Conservation (phyloP, 2,113 vertebrate species). For the Tetrax tetrax region DNA sequence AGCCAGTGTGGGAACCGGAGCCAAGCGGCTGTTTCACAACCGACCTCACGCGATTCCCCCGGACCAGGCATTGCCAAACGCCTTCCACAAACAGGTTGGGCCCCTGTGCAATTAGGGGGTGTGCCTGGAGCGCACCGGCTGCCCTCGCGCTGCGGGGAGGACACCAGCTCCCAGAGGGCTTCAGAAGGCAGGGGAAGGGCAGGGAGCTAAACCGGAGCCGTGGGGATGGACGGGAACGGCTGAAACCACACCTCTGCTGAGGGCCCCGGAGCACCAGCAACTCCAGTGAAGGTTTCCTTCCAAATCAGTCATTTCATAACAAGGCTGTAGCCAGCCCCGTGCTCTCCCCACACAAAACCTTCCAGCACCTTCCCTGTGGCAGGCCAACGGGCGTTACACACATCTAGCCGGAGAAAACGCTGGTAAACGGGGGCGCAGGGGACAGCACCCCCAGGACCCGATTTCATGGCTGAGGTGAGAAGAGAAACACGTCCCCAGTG, state of each 20-base stretch:
- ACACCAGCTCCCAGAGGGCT: background rate
- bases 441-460: background rate
- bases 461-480: fast-evolving
- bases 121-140: background rate
- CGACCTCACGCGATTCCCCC: background rate
- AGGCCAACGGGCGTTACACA: background rate
- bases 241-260: fast-evolving
- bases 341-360: background rate
- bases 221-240: background rate
- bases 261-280: fast-evolving
- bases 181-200: background rate
- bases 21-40: slow-evolving; percentile 21
- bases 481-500: background rate
- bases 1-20: background rate
- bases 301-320: fast-evolving
- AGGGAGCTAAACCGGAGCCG: background rate
- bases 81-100: background rate
- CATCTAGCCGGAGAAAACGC: fast-evolving
- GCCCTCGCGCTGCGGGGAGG: background rate
- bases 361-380: background rate
- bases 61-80: background rate
- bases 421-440: background rate
- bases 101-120: background rate
- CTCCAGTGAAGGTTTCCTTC: fast-evolving
- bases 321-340: fast-evolving